Evolutionary conservation across 1,140 invertebrate species (phyloP), one percentile per base, ranked within the genome.

Genomic region (Cyphomyrmex costatus): DNA sequence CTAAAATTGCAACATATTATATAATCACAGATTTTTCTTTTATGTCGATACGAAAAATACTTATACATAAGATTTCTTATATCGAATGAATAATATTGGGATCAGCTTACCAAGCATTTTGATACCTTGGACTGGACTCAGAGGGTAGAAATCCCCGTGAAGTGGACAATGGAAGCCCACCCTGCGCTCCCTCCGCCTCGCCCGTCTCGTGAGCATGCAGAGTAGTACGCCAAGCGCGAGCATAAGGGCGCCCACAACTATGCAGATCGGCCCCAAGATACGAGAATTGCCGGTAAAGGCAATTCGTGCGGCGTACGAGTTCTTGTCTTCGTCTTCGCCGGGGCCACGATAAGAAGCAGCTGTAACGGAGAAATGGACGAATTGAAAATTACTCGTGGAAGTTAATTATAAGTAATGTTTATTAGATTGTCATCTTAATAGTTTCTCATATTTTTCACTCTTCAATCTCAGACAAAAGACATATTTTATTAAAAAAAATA

Each of bases 121-220:
- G 68, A 92, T 92, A 78, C 94, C 93, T 53, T 95, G 93, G 33
- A 96, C 95, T 21, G 97, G 96, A 93, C 96, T 97, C 19, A 97
- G 91, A 3, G 97, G 97, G 91, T 97, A 97, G 93, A 97, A 97
- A 93, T 97, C 97, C 0, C 97, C 97, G 89, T 97, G 97, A 27
- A 97, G 95, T 19, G 97, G 97, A 94, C 97, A 97, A 93, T 97
- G 97, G 94, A 97, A 97, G 70, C 97, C 97, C 66, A 97, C 95
- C 24, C 97, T 95, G 63, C 97, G 96, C 90, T 97, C 96, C n/a
- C 96, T 95, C 56, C 95, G 95, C 82, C 97, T 95, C 0, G 97
- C 97, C 10, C 97, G 95, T 51, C 96, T 95, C 86, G 97, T 97
- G 66, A 97, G 92, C 86, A 96, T 95, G 93, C 97, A 97, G 14